phyloP scores from a whole-genome alignment of 2,797 vertebrate genomes.

The Ceyx erithaca region DNA sequence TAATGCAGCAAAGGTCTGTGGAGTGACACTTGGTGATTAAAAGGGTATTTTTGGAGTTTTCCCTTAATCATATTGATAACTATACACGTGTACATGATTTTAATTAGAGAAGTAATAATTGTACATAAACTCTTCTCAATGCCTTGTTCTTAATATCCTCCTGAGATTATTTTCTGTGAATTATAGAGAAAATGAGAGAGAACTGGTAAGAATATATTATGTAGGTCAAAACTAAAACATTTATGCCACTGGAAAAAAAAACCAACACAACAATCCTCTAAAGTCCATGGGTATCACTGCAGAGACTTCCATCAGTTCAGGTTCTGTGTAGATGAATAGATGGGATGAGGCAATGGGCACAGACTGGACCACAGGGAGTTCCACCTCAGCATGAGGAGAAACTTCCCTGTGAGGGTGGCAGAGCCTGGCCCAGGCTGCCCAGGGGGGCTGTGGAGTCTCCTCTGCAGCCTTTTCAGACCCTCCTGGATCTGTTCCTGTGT shows the following conservation, averaged over 20 bases:
- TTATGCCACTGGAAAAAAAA: background rate
- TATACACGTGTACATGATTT: background rate
- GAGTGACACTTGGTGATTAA: background rate
- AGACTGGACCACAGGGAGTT: too few relatives aligned
- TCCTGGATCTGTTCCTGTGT: too few relatives aligned
- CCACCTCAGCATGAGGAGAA: too few relatives aligned
- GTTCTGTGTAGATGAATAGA: background rate
- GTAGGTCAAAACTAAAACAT: background rate
- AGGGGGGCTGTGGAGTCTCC: too few relatives aligned
- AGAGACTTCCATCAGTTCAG: background rate
- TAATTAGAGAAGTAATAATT: constrained; percentile 28
- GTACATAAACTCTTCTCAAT: background rate
- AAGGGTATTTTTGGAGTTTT: background rate
- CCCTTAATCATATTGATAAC: constrained; percentile 12
- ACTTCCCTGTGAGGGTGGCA: too few relatives aligned
- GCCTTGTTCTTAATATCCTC: background rate
- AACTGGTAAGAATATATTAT: background rate
- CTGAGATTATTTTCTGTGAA: background rate
- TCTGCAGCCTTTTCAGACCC: too few relatives aligned
- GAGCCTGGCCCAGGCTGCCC: too few relatives aligned
- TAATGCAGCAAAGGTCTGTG: background rate
- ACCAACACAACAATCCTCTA: background rate
- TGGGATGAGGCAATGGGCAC: too few relatives aligned
- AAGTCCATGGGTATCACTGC: background rate
- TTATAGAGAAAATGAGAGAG: background rate